A percentile compares a stretch with the other conserved stretches of the same genome.
phyloP scores from a whole-genome alignment of 2,113 vertebrate genomes.

The Fregetta grallaria region DNA sequence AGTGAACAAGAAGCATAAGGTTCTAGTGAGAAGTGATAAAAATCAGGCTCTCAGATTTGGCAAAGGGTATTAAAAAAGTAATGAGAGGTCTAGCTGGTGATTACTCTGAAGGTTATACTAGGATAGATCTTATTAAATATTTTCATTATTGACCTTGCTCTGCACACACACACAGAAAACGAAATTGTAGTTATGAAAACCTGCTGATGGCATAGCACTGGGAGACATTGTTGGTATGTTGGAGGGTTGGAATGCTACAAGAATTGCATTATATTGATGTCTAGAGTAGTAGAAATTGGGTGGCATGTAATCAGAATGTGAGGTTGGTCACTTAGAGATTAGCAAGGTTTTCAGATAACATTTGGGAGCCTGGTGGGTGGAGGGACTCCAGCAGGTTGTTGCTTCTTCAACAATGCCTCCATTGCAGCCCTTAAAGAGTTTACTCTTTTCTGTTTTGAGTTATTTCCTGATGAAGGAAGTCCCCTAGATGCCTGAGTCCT shows the following conservation, averaged over 20 bases:
- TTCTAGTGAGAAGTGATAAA: conserved; percentile 6
- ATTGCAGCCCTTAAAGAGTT: not conserved
- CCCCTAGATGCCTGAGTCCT: not conserved
- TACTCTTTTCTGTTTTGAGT: not conserved
- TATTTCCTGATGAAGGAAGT: conserved; percentile 12
- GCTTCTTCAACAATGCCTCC: not conserved
- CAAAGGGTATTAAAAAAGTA: conserved; percentile 13
- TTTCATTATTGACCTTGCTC: conserved; percentile 40
- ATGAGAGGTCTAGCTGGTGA: not conserved
- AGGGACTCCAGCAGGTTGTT: not conserved
- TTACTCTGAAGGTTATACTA: conserved; percentile 34
- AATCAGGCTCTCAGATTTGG: conserved; percentile 9
- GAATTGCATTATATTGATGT: not conserved
- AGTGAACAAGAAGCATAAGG: not conserved
- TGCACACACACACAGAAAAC: not conserved
- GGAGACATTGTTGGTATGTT: not conserved
- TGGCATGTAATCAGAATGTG: not conserved
- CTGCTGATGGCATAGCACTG: not conserved
- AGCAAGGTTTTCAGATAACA: not conserved
- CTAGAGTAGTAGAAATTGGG: not conserved
- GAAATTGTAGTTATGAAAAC: not conserved
- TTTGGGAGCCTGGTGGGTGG: not conserved
- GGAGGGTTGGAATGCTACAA: not conserved
- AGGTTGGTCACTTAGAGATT: not conserved
- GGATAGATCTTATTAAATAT: conserved; percentile 32